phyloP scores from a whole-genome alignment of 2,888 invertebrate genomes.

The Adineta ricciae region DNA sequence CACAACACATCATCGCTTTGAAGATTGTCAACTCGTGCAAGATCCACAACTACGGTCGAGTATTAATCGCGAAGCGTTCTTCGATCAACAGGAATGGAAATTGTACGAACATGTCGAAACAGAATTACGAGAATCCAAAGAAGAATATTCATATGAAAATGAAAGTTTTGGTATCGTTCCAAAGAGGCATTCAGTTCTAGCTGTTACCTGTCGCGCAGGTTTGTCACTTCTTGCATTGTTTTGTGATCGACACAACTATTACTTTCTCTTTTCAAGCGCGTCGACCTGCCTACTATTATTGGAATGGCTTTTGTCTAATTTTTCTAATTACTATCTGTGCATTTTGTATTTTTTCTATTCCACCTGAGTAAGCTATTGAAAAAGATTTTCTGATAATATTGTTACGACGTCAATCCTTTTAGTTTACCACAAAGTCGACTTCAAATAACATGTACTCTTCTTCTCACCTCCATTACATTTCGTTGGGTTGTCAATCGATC shows the following conservation, averaged over 20 bases:
- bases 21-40: constrained; percentile 39
- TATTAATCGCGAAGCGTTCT: constrained; percentile 37
- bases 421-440: constrained; percentile 43
- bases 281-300: constrained; percentile 31
- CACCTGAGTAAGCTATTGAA: constrained; percentile 23
- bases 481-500: constrained; percentile 47
- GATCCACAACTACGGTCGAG: constrained; percentile 34
- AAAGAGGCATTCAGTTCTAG: constrained; percentile 42
- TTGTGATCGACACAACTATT: not conserved
- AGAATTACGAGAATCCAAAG: constrained; percentile 34
- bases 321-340: constrained; percentile 5
- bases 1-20: constrained; percentile 27
- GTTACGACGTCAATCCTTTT: constrained; percentile 18
- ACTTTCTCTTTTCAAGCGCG: not conserved
- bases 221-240: not conserved
- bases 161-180: not conserved
- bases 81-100: constrained; percentile 46
- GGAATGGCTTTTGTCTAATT: constrained; percentile 21
- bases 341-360: not conserved
- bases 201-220: constrained; percentile 38
- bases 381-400: too few species aligned
- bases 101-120: constrained; percentile 40
- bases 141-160: constrained; percentile 30
- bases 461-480: constrained; percentile 46
- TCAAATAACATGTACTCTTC: constrained; percentile 45